phyloP scores from a whole-genome alignment of 2,113 vertebrate genomes.

The Chloebia gouldiae region DNA sequence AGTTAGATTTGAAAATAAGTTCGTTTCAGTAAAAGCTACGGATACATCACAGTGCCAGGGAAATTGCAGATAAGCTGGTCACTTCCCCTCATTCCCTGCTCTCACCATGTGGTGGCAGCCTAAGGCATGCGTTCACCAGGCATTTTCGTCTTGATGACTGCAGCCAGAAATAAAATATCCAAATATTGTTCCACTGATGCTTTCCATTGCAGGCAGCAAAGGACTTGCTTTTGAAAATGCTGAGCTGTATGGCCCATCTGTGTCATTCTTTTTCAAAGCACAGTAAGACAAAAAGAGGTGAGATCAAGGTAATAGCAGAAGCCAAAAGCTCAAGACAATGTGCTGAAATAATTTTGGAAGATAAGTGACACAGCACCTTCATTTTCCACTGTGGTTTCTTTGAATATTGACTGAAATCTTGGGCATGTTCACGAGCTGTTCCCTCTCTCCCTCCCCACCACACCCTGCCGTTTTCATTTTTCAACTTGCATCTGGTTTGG shows the following conservation, averaged over 20 bases:
- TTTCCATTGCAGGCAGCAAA: background rate
- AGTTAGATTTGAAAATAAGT: background rate
- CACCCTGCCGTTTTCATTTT: background rate
- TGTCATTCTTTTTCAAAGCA: background rate
- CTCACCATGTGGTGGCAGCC: constrained; percentile 76
- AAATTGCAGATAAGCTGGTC: accelerated
- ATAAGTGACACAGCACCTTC: background rate
- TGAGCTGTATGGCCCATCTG: background rate
- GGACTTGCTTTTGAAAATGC: background rate
- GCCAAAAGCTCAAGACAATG: background rate
- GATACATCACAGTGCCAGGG: background rate
- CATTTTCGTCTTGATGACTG: background rate
- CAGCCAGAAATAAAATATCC: background rate
- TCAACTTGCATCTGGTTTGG: background rate
- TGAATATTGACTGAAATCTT: background rate
- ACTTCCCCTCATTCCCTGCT: background rate
- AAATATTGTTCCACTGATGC: background rate
- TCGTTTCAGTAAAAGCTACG: background rate
- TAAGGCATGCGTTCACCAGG: constrained; percentile 63
- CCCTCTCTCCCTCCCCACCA: background rate
- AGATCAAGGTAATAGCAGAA: background rate
- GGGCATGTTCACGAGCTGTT: background rate
- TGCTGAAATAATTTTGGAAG: background rate
- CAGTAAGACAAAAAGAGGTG: background rate
- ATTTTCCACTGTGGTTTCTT: background rate